Percentiles rank a stretch among this genome's conserved stretches.
These are phyloP conservation scores for Poeciliopsis turrubarensis DNA, from an alignment of 2,113 vertebrate genomes.

Conservation along the genomic window DNA sequence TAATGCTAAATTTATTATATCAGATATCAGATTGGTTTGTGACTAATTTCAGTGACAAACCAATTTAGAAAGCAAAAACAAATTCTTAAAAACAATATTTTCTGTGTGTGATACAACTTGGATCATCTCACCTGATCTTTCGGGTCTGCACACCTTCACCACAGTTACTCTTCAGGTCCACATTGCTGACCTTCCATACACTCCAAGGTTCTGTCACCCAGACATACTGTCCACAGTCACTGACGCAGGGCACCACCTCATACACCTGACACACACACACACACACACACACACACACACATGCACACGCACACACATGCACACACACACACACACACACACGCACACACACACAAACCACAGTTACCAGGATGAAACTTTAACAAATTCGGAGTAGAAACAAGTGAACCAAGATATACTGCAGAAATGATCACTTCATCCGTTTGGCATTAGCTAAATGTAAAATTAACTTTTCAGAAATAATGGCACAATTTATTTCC, in stretches of 20 bases:
- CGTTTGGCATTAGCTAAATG: not conserved
- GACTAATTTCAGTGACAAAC: not conserved
- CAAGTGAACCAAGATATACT: not conserved
- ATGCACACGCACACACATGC: not conserved
- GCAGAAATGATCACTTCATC: not conserved
- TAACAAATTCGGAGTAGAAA: not conserved
- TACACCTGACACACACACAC: constrained; percentile 82
- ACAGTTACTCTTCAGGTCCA: constrained; percentile 92
- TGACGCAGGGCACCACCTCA: constrained; percentile 95
- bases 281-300: no score
- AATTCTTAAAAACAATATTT: not conserved
- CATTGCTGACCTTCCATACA: constrained; percentile 93
- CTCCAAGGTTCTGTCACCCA: constrained; percentile 96
- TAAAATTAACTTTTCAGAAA: not conserved
- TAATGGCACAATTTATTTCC: not conserved
- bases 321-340: not conserved
- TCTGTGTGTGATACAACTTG: not conserved
- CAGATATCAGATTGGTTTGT: not conserved
- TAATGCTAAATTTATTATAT: not conserved
- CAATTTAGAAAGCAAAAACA: not conserved
- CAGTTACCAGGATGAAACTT: not conserved
- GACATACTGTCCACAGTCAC: constrained; percentile 92
- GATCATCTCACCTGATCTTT: constrained; percentile 89
- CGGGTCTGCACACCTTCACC: constrained; percentile 95
- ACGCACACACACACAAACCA: not conserved